Evolutionary conservation across 2,888 invertebrate genomes (phyloP).

Genomic region (Syrphus vitripennis): DNA sequence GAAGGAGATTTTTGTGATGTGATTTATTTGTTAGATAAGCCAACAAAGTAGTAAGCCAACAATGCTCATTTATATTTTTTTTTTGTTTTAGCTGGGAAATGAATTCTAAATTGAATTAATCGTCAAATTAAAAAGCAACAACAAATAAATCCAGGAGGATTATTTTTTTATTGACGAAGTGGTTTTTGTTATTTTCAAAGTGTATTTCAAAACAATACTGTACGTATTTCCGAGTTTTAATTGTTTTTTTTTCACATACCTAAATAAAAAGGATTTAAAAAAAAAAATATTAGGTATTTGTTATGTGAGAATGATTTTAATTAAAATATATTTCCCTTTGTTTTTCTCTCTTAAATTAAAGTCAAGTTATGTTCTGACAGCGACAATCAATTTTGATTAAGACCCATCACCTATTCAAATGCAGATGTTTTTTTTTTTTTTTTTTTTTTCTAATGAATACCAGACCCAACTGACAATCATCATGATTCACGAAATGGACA

Average conservation of each 20-base stretch:
- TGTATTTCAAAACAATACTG: no score
- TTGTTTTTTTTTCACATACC: no score
- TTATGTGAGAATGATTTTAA: no score
- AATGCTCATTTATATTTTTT: background rate
- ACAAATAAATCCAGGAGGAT: background rate
- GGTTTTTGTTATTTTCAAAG: background rate
- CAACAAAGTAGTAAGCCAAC: no score
- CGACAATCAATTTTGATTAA: background rate
- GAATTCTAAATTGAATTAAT: slow-evolving; percentile 6
- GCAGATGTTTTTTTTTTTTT: background rate
- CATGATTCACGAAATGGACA: background rate
- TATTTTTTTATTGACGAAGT: no score
- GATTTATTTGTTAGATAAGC: slow-evolving; percentile 10
- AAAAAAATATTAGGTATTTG: no score
- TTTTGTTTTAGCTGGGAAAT: background rate
- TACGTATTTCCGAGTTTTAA: no score
- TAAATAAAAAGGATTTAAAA: no score
- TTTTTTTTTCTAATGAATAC: background rate
- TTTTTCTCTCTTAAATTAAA: no score
- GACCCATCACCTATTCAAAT: background rate
- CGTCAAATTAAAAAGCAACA: background rate
- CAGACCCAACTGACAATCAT: no score
- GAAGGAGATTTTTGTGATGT: background rate
- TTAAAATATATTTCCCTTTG: no score
- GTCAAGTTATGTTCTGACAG: background rate